Conservation (phyloP, 1,140 invertebrate genomes). For the Diuraphis noxia region DNA sequence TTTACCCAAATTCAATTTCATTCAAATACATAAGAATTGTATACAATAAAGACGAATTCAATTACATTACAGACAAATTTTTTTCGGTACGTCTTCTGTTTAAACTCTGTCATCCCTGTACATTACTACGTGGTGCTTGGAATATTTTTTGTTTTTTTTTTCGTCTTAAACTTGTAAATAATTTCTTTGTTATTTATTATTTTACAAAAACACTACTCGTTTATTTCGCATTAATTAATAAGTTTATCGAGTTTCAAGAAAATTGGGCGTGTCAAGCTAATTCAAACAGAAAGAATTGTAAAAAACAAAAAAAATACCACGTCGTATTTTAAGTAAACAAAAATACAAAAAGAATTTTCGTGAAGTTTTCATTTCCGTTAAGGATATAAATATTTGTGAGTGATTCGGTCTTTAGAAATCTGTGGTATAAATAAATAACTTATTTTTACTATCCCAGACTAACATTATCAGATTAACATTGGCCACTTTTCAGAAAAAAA, state of each 20-base stretch:
- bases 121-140: neutral
- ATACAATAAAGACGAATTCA: constrained; percentile 23
- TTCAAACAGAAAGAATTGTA: neutral
- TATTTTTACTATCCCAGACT: neutral
- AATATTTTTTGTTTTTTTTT: neutral
- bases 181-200: constrained; percentile 15
- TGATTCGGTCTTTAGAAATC: neutral
- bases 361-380: neutral
- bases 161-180: neutral
- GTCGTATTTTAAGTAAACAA: neutral
- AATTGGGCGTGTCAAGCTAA: neutral
- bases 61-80: constrained; percentile 18
- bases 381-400: constrained; percentile 1
- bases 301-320: neutral
- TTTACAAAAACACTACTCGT: neutral
- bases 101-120: neutral
- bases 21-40: neutral
- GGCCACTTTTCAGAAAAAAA: neutral
- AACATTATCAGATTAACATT: neutral
- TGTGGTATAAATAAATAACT: neutral
- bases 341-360: neutral
- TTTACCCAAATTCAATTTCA: constrained; percentile 21
- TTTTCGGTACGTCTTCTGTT: neutral
- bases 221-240: constrained; percentile 35
- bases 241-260: constrained; percentile 15